Base-by-base conservation (phyloP, 2,113 vertebrate genomes). In the Phasianus colchicus region DNA sequence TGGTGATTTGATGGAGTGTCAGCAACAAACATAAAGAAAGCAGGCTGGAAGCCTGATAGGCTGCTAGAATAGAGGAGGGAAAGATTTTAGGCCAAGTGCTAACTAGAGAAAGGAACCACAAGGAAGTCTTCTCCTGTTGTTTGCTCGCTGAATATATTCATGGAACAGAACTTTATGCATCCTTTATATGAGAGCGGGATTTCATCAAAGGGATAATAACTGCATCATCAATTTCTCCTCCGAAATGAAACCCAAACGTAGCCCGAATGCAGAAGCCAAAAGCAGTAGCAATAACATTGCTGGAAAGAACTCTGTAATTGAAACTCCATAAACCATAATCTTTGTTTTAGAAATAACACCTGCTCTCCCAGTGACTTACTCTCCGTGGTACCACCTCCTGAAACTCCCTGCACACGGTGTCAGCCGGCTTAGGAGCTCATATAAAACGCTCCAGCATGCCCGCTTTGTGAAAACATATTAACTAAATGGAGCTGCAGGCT, bases 291-390 rank as follows among this genome's bases (percentile, higher is more conserved):
- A 88, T 92, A 95, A 83, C 43, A 45, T 61, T 7, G 72, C 88
- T 90, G 80, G 83, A 40, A 88, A 94, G 85, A 91, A 81, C 47
- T 88, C 88, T 73, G 73, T 86, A 91, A 96, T 92, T 92, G 88
- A 86, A 91, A 93, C 7, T 27, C 73, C 88, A 81, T 86, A 94
- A 96, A 86, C 80, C 69, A 81, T 89, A 95, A 95, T 93, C 84
- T 95, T 95, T 95, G 93, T 93, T 91, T 95, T 91, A 96, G 93
- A 93, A 93, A 93, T 64, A 89, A 85, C 91, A 96, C 95, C 95
- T 96, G 91, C 91, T 95, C 94, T 91, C 85, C 79, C 5, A 96
- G 85, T 4, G 76, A 81, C 91, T 92, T 72, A 17, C 52, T 81
- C 70, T n/a, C 86, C 0, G 10, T 40, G 57, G 61, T 71, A n/a